These are phyloP conservation scores for Tortrix viridana DNA, from an alignment of 2,888 invertebrate species.

Conservation along the genomic window DNA sequence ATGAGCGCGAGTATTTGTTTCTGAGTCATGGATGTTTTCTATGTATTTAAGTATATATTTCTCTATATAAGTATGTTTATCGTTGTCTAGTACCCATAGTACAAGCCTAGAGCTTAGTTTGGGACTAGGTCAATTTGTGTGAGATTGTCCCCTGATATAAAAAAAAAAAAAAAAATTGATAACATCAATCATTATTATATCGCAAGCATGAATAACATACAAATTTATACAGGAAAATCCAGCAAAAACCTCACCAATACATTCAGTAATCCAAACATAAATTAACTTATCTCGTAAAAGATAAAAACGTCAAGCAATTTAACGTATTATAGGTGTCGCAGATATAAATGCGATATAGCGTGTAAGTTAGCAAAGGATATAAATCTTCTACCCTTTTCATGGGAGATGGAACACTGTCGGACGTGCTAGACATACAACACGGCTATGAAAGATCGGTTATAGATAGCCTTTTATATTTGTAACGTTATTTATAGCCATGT, in stretches of 20 bases:
- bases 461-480: constrained; percentile 35
- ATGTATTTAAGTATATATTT: no score
- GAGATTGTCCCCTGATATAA: no score
- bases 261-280: constrained; percentile 45
- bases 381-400: constrained; percentile 57
- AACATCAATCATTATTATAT: no score
- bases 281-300: constrained; percentile 43
- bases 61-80: no score
- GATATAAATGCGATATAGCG: constrained; percentile 49
- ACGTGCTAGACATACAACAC: constrained; percentile 47
- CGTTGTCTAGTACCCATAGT: no score
- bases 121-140: no score
- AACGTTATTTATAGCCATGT: constrained; percentile 24
- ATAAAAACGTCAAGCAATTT: constrained; percentile 50
- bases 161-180: no score
- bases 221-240: neutral
- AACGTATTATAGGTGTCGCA: constrained; percentile 50
- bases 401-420: constrained; percentile 45
- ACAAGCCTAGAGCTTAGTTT: no score
- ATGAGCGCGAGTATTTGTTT: no score
- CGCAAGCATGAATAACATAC: no score
- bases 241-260: constrained; percentile 19
- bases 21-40: no score
- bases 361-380: constrained; percentile 50
- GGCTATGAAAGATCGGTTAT: constrained; percentile 39